These are phyloP conservation scores for Camponotus floridanus DNA, from an alignment of 1,140 invertebrate species.

Conservation along the genomic window DNA sequence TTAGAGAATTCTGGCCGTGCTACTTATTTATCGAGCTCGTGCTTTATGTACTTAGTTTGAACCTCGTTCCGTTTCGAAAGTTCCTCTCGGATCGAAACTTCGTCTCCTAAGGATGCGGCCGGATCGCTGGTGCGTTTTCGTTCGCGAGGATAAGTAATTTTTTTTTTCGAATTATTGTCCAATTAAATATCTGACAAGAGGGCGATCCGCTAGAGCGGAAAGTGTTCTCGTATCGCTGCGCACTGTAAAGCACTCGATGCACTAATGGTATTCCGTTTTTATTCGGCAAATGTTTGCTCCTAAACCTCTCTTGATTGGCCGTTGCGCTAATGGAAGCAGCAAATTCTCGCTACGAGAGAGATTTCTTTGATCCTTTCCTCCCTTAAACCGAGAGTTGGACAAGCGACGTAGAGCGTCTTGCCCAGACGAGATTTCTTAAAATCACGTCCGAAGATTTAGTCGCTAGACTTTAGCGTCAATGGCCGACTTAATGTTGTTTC, in stretches of 20 bases:
- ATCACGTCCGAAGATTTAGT: background rate
- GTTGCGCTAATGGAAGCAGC: slow-evolving; percentile 62
- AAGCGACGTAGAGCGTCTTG: background rate
- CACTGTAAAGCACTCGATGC: slow-evolving; percentile 21
- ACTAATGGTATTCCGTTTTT: slow-evolving; percentile 50
- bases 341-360: slow-evolving; percentile 54
- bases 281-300: slow-evolving; percentile 54
- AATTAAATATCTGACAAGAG: slow-evolving; percentile 12
- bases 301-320: slow-evolving; percentile 8
- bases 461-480: background rate
- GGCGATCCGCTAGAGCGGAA: slow-evolving; percentile 26
- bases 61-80: slow-evolving; percentile 26
- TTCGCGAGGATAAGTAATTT: slow-evolving; percentile 7
- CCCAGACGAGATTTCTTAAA: slow-evolving; percentile 25
- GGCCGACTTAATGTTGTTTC: slow-evolving; percentile 6
- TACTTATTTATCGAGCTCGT: slow-evolving; percentile 61
- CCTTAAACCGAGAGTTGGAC: slow-evolving; percentile 11
- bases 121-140: slow-evolving; percentile 23
- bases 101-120: slow-evolving; percentile 6
- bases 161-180: slow-evolving; percentile 40
- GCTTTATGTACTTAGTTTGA: slow-evolving; percentile 49
- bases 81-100: slow-evolving; percentile 46
- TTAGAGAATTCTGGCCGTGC: slow-evolving; percentile 51
- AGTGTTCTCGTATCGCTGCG: slow-evolving; percentile 15
- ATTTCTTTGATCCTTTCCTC: slow-evolving; percentile 44